These are phyloP conservation scores for Parauchenoglanis ngamensis DNA, from an alignment of 2,797 vertebrate genomes.

Conservation along the genomic window DNA sequence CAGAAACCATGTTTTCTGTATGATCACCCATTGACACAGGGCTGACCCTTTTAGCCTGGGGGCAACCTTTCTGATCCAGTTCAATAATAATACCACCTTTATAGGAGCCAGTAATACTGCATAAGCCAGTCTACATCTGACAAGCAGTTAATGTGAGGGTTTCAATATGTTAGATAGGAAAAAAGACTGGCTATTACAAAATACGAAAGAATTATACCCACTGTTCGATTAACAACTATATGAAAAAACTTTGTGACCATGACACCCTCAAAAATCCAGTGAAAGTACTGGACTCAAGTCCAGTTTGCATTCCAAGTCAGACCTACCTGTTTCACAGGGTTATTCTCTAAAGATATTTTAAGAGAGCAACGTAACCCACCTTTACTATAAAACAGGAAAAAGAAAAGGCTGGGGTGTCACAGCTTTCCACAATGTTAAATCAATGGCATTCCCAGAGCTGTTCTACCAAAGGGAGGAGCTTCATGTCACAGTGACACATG, in stretches of 20 bases:
- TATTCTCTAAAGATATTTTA: conserved; percentile 4
- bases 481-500: conserved; percentile 3
- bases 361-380: neutral
- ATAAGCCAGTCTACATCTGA: neutral
- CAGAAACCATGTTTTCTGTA: neutral
- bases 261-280: neutral
- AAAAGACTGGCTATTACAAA: neutral
- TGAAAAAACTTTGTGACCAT: neutral
- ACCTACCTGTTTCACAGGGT: neutral
- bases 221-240: neutral
- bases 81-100: neutral
- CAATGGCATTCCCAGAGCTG: conserved; percentile 42
- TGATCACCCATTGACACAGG: neutral
- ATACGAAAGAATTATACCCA: neutral
- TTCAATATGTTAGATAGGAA: neutral
- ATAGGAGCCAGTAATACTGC: neutral
- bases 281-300: neutral
- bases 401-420: conserved; percentile 30
- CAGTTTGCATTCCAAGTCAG: neutral
- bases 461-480: conserved; percentile 27
- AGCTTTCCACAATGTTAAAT: conserved; percentile 44
- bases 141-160: neutral
- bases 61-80: neutral
- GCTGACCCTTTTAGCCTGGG: neutral
- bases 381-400: conserved; percentile 2